Conservation (phyloP, 2,797 vertebrate species). For the Vespertilio murinus region DNA sequence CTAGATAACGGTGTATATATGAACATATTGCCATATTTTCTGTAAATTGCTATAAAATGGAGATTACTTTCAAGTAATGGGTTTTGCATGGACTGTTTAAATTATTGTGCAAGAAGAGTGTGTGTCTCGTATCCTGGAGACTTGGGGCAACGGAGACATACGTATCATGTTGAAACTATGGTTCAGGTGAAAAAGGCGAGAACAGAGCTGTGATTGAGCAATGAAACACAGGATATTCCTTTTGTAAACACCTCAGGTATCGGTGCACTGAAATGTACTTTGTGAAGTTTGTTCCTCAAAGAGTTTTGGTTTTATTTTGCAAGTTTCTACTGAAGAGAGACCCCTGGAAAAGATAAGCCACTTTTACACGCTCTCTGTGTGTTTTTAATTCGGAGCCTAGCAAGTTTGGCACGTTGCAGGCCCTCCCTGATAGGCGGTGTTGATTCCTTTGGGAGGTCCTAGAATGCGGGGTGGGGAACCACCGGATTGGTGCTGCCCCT, state of each 20-base stretch:
- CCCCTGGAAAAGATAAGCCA: neutral
- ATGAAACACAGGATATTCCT: neutral
- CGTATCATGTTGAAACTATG: neutral
- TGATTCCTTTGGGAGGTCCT: neutral
- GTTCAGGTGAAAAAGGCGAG: neutral
- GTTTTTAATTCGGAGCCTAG: neutral
- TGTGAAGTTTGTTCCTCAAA: neutral
- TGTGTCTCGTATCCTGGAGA: neutral
- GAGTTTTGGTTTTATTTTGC: neutral
- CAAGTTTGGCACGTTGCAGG: neutral
- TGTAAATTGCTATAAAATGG: neutral
- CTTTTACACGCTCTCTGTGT: neutral
- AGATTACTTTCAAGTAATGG: neutral
- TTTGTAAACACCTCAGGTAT: neutral
- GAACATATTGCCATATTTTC: neutral
- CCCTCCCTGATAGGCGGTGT: neutral
- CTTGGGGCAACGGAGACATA: neutral
- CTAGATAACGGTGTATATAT: neutral
- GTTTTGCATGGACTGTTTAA: neutral
- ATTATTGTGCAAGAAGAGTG: neutral
- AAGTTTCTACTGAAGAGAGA: neutral
- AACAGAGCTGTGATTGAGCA: neutral
- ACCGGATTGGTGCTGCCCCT: neutral
- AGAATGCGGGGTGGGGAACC: neutral
- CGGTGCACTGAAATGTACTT: neutral